These are phyloP conservation scores for Ooceraea biroi DNA, from an alignment of 1,140 invertebrate genomes.

Conservation along the genomic window DNA sequence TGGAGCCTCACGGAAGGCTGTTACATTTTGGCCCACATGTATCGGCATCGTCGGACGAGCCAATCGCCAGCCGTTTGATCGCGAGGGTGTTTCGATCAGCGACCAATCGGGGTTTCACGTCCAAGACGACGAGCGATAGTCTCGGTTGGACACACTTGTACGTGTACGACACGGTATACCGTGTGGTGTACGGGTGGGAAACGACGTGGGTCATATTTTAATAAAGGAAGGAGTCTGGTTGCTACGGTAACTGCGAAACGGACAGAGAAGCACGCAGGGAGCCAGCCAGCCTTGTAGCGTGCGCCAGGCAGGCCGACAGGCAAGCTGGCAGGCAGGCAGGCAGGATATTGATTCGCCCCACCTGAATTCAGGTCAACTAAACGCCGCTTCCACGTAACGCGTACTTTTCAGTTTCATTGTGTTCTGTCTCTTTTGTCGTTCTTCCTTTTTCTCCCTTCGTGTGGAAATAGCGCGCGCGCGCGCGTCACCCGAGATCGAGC, in stretches of 20 bases:
- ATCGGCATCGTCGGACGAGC: constrained; percentile 22
- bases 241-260: constrained; percentile 84
- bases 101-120: neutral
- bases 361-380: constrained; percentile 87
- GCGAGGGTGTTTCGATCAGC: neutral
- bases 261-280: constrained; percentile 76
- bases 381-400: constrained; percentile 80
- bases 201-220: constrained; percentile 82
- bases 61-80: constrained; percentile 7
- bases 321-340: constrained; percentile 35
- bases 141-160: neutral
- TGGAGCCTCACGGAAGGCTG: constrained; percentile 44
- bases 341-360: constrained; percentile 86
- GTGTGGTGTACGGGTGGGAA: constrained; percentile 34
- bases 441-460: constrained; percentile 47
- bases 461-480: neutral
- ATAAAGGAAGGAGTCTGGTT: constrained; percentile 85
- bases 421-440: constrained; percentile 52
- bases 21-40: neutral
- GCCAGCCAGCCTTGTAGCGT: constrained; percentile 1
- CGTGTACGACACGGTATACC: too few relatives aligned
- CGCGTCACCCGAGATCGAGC: constrained; percentile 10
- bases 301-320: neutral
- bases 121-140: too few relatives aligned
- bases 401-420: constrained; percentile 57